Percentiles rank a stretch among this genome's conserved stretches.
phyloP scores from a whole-genome alignment of 2,888 invertebrate species.

The Oxystoma pomonae region DNA sequence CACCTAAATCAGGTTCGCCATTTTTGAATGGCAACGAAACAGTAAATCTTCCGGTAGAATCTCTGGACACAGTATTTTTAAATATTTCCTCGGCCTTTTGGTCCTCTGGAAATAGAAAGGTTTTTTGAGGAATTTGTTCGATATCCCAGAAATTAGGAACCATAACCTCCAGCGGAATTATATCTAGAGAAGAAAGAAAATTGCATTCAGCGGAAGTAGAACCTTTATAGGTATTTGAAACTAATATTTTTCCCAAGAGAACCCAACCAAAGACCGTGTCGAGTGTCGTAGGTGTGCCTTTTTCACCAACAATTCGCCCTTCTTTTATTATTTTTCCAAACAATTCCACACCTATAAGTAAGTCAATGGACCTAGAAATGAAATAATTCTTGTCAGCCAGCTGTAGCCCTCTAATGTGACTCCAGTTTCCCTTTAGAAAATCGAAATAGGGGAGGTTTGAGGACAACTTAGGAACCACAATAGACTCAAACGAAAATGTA shows the following conservation, averaged over 20 bases:
- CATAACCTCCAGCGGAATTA: conserved; percentile 1
- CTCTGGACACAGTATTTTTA: conserved; percentile 3
- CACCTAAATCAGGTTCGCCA: conserved; percentile 12
- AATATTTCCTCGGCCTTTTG: not conserved
- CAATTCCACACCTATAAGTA: not conserved
- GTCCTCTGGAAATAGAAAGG: not conserved
- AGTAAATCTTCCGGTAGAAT: conserved; percentile 2
- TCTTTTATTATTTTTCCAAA: not conserved
- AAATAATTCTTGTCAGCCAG: not conserved
- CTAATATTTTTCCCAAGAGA: not conserved
- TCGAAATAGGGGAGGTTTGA: not conserved
- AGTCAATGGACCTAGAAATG: not conserved
- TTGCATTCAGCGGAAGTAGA: not conserved
- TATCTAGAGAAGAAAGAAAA: not conserved
- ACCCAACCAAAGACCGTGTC: too few relatives aligned
- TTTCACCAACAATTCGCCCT: too few relatives aligned
- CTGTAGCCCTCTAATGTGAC: not conserved
- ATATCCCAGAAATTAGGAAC: conserved; percentile 14
- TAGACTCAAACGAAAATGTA: not conserved
- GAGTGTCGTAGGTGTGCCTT: too few relatives aligned
- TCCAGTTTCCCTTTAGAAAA: not conserved
- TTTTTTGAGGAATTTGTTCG: conserved; percentile 7
- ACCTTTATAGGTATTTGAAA: not conserved
- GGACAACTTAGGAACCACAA: not conserved
- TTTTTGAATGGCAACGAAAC: conserved; percentile 6